Evolutionary conservation across 2,888 invertebrate species (phyloP).

Genomic region (Cephus sareptanus): DNA sequence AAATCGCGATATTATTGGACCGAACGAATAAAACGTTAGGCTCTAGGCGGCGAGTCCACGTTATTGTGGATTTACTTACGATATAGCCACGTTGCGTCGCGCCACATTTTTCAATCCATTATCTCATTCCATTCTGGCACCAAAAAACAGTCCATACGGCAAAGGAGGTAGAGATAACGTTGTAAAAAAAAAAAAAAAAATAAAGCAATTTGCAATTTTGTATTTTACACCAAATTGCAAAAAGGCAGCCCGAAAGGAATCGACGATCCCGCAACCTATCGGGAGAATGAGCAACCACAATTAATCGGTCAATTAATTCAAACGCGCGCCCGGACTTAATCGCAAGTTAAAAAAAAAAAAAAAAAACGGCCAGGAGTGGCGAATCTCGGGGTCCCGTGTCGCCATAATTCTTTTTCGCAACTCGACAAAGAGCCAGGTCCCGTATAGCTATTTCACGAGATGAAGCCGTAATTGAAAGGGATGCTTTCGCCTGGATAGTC

Average conservation of each 20-base stretch:
- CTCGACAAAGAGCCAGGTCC: background rate
- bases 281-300: background rate
- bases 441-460: constrained; percentile 29
- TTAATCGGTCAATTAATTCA: background rate
- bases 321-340: background rate
- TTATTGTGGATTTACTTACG: background rate
- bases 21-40: background rate
- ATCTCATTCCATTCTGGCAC: background rate
- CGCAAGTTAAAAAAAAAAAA: background rate
- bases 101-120: background rate
- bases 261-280: background rate
- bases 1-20: background rate
- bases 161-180: background rate
- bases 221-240: background rate
- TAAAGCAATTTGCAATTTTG: background rate
- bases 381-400: background rate
- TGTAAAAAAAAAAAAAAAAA: background rate
- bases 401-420: background rate
- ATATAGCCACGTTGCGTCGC: background rate
- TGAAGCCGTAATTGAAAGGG: constrained; percentile 60
- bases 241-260: background rate
- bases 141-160: background rate
- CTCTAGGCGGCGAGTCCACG: background rate
- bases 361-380: no score
- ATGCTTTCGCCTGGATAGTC: constrained; percentile 51